Evolutionary conservation across 1,140 invertebrate species (phyloP), one percentile per base, ranked within the genome.

Genomic region (Cyrtorhinus lividipennis): DNA sequence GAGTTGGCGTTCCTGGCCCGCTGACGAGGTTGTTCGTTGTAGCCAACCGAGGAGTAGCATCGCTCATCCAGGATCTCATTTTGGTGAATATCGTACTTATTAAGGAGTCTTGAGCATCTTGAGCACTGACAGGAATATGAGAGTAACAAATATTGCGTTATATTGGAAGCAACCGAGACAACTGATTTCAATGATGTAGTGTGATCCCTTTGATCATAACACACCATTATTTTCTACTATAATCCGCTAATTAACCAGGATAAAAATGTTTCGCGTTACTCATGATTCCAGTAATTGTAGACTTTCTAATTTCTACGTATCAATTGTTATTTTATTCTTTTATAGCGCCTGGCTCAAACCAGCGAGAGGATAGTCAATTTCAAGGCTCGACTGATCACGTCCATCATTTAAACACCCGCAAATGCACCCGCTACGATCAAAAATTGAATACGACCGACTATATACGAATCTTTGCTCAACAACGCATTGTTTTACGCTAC

Each of bases 331-430:
- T n/a, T n/a, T n/a, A n/a, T n/a, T n/a, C n/a, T n/a, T 70, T 79
- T 78, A 5, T 76, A 86, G 80, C 85, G 88, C 70, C 78, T 90
- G 70, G 87, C 88, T 48, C 86, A 88, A 71, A 89, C 87, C 68
- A 90, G 87, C 73, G 87, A 90, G 74, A 82, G 86, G 73, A 85
- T 90, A 76, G 87, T 90, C 69, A 90, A 90, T 82, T 90, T 89
- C 83, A 90, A 90, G 77, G 88, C 88, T 70, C 82, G 87, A 80
- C 79, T 90, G 66, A 87, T 90, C 74, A 90, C 87, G 71, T 86
- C 87, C 63, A 83, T 90, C 73, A 90, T 90, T 73, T 90, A 88
- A 71, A 71, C 26, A n/a, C n/a, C n/a, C n/a, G n/a, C n/a, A n/a
- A n/a, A n/a, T n/a, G n/a, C n/a, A n/a, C n/a, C n/a, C n/a, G n/a